Base-by-base conservation (phyloP, 1,140 invertebrate genomes). In the Drosophila fuyamai region DNA sequence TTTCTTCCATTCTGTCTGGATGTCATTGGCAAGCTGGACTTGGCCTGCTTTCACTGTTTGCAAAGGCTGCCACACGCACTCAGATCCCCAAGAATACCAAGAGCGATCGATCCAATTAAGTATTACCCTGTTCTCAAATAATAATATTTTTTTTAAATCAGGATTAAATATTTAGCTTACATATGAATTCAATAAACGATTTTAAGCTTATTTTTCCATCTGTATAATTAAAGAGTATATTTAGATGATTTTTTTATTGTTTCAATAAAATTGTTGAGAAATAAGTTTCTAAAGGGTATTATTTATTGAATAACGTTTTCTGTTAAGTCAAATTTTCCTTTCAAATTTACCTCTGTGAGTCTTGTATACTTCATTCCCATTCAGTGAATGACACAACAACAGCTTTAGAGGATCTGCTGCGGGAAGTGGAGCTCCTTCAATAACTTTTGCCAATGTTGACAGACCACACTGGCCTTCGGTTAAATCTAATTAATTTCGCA, bases 401-500 rank as follows among this genome's bases (percentile, higher is more conserved):
- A 43, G 27, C 29, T 23, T 29, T n/a, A 18, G 16, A 23, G 55
- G 27, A 59, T 43, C 10, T 59, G 27, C 36, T 62, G 23, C 27
- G 8, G 29, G 6, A 32, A 32, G 29, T 32, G 29, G 38, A 10
- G 67, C 27, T 40, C 16, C 18, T 60, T 55, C 44, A 78, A 86
- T 79, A 88, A 82, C 43, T 68, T 79, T 43, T 29, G 55, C 57
- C 79, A 83, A 83, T 88, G 68, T 83, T 88, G 83, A 80, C 79
- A 71, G 62, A 77, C 79, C 76, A 65, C 76, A 65, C 66, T 59
- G 79, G 67, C 76, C 66, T 59, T 89, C 68, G 67, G 83, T 89
- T 79, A 80, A 89, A 89, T 80, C 59, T 83, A 89, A 88, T 88
- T 88, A 88, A 76, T 88, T 88, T 88, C 47, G 51, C 50, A 71